phyloP scores from a whole-genome alignment of 1,140 invertebrate genomes.

The Cardiocondyla obscurior region DNA sequence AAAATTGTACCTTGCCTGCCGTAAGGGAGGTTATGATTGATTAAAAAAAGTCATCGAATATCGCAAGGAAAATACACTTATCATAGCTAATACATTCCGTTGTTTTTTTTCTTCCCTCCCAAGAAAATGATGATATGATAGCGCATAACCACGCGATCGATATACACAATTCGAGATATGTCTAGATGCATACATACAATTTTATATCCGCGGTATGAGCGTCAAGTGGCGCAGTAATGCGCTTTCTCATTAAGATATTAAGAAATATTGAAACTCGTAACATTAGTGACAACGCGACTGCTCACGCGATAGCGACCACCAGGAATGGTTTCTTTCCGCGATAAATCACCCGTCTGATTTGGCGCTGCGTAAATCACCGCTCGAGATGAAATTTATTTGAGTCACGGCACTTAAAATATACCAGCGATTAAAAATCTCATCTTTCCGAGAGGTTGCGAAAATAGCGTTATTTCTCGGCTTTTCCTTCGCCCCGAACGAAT shows the following conservation, averaged over 20 bases:
- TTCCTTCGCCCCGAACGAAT: not conserved
- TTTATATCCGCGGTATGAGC: conserved; percentile 35
- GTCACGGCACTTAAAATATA: not conserved
- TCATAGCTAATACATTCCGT: conserved; percentile 16
- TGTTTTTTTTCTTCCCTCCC: too few relatives aligned
- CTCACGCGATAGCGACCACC: conserved; percentile 58
- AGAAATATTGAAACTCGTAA: conserved; percentile 71
- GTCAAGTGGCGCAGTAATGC: conserved; percentile 61
- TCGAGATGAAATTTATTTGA: conserved; percentile 14
- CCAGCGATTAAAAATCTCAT: not conserved
- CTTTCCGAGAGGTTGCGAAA: not conserved
- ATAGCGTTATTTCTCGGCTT: not conserved
- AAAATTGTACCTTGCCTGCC: too few relatives aligned
- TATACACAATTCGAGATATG: too few relatives aligned
- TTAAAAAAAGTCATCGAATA: conserved; percentile 45
- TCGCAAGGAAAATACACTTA: conserved; percentile 11
- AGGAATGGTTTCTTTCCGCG: not conserved
- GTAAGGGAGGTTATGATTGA: too few relatives aligned
- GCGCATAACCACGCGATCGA: conserved; percentile 65
- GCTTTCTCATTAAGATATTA: conserved; percentile 71
- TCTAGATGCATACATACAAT: conserved; percentile 28
- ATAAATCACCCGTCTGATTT: conserved; percentile 33
- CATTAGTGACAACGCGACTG: conserved; percentile 59
- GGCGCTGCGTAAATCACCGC: conserved; percentile 5
- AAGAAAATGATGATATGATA: conserved; percentile 52